Base-by-base conservation (phyloP, 2,888 invertebrate genomes). In the Drosophila limbata region DNA sequence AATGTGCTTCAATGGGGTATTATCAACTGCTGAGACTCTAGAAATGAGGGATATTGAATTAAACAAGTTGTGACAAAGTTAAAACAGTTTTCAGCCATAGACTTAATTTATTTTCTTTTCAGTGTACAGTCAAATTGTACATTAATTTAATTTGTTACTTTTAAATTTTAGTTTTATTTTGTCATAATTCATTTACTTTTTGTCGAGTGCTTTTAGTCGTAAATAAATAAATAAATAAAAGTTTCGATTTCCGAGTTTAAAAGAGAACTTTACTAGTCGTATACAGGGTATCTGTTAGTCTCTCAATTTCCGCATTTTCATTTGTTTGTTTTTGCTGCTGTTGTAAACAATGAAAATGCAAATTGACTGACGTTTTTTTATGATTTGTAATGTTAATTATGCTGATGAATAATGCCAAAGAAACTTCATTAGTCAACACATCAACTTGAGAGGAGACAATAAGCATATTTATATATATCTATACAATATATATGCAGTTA, bases 381-480 rank as follows among this genome's bases (percentile, higher is more conserved):
- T 88, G 81, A 84, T 87, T 88, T 84, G 76, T 87, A 84, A 88
- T 80, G 89, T 80, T 89, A 85, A 88, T 85, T 83, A 85, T 79
- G 75, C 69, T 53, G 73, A 77, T 81, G 81, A 81, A 72, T 75
- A 79, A 81, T 57, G 64, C 50, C 10, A 42, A 40, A 17, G 51
- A 45, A 25, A 60, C 68, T 80, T 73, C 77, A 85, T 85, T 85
- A 85, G 88, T 85, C 84, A 89, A 72, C 73, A 74, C 63, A 73
- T 64, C 70, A 64, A 65, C 59, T 64, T 15, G 10, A 3, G 61
- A 39, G 48, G 47, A 63, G 73, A 70, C 69, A 79, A 86, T 76
- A 69, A 65, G 21, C 47, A 60, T 17, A 40, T 13, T 15, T 56
- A 63, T 44, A 62, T 37, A 60, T 17, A 40, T 13, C 11, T 56